Evolutionary conservation across 2,888 invertebrate species (phyloP), one percentile per base, ranked within the genome.

Genomic region (Zootermopsis nevadensis): DNA sequence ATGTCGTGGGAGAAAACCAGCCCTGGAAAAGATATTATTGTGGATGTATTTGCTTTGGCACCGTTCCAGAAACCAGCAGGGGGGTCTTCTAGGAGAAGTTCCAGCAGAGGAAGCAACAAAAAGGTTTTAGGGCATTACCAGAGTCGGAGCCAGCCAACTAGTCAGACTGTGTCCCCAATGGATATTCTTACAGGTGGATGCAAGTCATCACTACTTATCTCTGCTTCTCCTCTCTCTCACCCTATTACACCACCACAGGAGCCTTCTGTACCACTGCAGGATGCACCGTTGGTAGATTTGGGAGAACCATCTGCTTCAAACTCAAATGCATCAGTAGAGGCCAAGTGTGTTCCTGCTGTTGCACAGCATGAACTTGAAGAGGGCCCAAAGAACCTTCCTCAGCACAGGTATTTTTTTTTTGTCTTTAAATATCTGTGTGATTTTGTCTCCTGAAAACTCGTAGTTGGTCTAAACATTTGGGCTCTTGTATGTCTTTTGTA

Each of bases 41-140:
- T 90, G 27, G 94, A 95, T 87, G 94, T 95, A 0, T 95, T 95
- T 88, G 94, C 94, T 0, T 89, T 93, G 89, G 94, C 94, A 0
- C 95, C 95, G 0, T 95, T 95, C 86, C 89, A 89, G 38, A 84
- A 82, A 77, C 83, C 83, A 22, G 30, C 35, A 53, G 35, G 30
- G 33, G 12, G 66, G 15, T 82, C 80, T 10, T 12, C 24, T n/a
- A 77, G 60, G 15, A 74, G 82, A 42, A 82, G 77, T 77, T 79
- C 79, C 31, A 82, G 82, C 42, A 77, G 82, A 66, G 77, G 77
- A 48, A 82, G 82, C 72, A 80, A 80, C 15, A 38, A 80, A 42
- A 82, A 81, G 55, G 53, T 48, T 31, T 35, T 48, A 42, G 24
- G 79, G 30, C 60, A 79, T 31, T 83, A 81, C 80, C 80, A 83